These are phyloP conservation scores for Eilema sororculum DNA, from an alignment of 2,888 invertebrate genomes.

Conservation along the genomic window DNA sequence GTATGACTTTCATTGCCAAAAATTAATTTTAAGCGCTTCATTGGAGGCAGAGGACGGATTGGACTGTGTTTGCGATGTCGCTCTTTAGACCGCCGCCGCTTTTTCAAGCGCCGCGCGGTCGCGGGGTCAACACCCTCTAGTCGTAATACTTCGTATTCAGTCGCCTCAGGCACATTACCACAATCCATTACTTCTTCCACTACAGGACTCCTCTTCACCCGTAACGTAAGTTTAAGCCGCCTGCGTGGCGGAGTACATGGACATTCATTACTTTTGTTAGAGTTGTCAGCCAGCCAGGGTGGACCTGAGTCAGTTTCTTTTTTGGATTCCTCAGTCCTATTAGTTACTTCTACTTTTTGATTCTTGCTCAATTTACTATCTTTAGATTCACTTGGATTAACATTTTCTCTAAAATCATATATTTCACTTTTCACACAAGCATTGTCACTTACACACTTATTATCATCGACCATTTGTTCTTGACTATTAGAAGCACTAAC, in stretches of 20 bases:
- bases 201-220: conserved; percentile 95
- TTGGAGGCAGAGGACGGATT: conserved; percentile 89
- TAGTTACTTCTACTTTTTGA: conserved; percentile 72
- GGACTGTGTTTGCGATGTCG: conserved; percentile 84
- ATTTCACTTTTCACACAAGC: conserved; percentile 79
- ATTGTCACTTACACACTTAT: conserved; percentile 70
- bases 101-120: conserved; percentile 86
- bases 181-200: conserved; percentile 93
- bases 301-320: conserved; percentile 76
- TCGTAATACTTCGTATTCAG: conserved; percentile 94
- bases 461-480: conserved; percentile 67
- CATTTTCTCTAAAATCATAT: conserved; percentile 84
- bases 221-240: conserved; percentile 92
- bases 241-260: conserved; percentile 88
- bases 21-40: conserved; percentile 94
- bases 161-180: conserved; percentile 90
- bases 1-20: conserved; percentile 96
- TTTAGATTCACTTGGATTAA: conserved; percentile 81
- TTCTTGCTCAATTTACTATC: conserved; percentile 76
- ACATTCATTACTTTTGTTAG: conserved; percentile 80
- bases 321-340: conserved; percentile 74
- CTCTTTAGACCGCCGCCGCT: conserved; percentile 83
- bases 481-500: conserved; percentile 59
- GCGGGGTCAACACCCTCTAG: conserved; percentile 91
- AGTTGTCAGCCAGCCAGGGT: conserved; percentile 79